Evolutionary conservation across 1,140 invertebrate species (phyloP), one percentile per base, ranked within the genome.

Genomic region (Papilio dardanus): DNA sequence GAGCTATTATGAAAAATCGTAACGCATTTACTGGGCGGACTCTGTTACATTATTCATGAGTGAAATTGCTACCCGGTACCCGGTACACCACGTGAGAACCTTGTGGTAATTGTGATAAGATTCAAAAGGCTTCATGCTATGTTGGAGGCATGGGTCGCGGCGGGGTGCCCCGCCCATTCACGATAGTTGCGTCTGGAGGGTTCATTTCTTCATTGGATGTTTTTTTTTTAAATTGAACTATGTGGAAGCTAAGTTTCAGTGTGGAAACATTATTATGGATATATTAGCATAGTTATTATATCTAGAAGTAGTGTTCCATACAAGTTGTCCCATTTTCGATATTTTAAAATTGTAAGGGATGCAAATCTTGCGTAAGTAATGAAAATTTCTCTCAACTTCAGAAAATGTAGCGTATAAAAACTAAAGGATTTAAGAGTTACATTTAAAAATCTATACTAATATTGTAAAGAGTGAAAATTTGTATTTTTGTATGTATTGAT

Each of bases 1-100:
- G 50, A 50, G 83, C 83, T 83, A 87, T 87, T 86, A 86, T 85
- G 86, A 87, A 87, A 87, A 87, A 87, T 87, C 81, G 86, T 87
- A 87, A 87, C 84, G 79, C 84, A 76, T 85, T 87, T 87, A 87
- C 77, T 65, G 81, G 82, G 84, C 84, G 83, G 86, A 87, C 86
- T 80, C 58, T 74, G 12, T 12, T 87, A 74, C 76, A 87, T 87
- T 84, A 87, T 87, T 86, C 86, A 87, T 83, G 79, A 82, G 78
- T 80, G 82, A 85, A 83, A 87, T 86, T 86, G 82, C 82, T 85
- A 80, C 79, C 79, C 68, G 67, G 40, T 58, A 73, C 50, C n/a
- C 33, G 16, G 33, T 50, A 50, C 46, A 10, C n/a, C n/a, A 24
- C 24, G 24, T 37, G 37, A 30, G 28, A 71, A 71, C 69, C 42